A percentile compares a stretch with the other conserved stretches of the same genome.
These are phyloP conservation scores for Apotomis turbidana DNA, from an alignment of 2,888 invertebrate species.

Conservation along the genomic window DNA sequence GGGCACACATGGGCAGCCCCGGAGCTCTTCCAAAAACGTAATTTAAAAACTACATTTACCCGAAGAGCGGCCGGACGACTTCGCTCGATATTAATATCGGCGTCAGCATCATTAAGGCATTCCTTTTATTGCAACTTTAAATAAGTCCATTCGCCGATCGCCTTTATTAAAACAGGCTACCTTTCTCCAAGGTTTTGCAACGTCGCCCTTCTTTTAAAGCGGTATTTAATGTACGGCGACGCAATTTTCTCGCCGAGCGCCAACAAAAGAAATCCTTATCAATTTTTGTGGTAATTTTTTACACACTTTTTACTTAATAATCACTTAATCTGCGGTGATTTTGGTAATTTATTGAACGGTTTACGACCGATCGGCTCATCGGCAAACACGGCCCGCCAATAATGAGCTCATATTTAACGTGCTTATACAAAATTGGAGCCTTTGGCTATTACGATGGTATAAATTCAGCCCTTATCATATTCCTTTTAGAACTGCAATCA, in stretches of 20 bases:
- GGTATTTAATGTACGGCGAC: constrained; percentile 58
- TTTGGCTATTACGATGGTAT: constrained; percentile 50
- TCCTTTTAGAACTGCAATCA: constrained; percentile 15
- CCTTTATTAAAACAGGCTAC: constrained; percentile 76
- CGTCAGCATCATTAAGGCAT: constrained; percentile 81
- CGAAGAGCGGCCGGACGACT: constrained; percentile 67
- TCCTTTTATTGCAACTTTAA: constrained; percentile 82
- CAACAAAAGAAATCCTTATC: constrained; percentile 71
- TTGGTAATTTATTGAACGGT: constrained; percentile 60
- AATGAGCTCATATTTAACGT: constrained; percentile 60
- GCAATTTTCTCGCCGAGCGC: constrained; percentile 59
- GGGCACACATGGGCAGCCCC: constrained; percentile 44
- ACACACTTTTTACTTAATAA: constrained; percentile 65
- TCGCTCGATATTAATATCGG: constrained; percentile 78
- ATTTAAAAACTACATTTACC: constrained; percentile 80
- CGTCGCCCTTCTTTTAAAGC: constrained; percentile 72
- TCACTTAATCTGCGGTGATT: constrained; percentile 69
- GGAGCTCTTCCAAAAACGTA: constrained; percentile 66
- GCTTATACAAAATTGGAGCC: constrained; percentile 56
- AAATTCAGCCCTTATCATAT: constrained; percentile 41
- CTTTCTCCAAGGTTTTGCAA: constrained; percentile 80
- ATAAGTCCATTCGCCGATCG: constrained; percentile 76
- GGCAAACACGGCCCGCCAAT: constrained; percentile 56
- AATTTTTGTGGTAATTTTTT: constrained; percentile 63
- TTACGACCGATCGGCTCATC: constrained; percentile 54